Conservation (phyloP, 2,888 invertebrate species). For the Pinctada fucata region DNA sequence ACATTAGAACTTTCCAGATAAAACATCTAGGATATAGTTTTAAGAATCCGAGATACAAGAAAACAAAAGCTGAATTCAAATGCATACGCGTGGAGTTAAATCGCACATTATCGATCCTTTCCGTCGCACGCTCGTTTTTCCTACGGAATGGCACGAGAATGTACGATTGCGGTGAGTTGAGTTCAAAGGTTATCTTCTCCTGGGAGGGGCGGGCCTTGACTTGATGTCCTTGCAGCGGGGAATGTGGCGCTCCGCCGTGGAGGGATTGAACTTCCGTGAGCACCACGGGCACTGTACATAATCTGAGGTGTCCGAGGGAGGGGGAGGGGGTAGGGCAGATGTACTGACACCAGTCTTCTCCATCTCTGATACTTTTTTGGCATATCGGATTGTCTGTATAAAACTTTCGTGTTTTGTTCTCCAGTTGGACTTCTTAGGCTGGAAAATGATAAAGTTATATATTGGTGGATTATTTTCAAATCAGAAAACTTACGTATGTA, state of each 20-base stretch:
- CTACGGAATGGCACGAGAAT: no score
- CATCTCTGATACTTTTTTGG: constrained; percentile 69
- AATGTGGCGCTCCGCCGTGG: constrained; percentile 89
- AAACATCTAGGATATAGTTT: no score
- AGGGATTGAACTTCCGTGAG: constrained; percentile 88
- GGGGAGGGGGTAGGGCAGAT: constrained; percentile 89
- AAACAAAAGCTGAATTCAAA: no score
- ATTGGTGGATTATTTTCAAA: no score
- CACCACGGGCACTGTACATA: constrained; percentile 94
- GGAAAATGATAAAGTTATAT: background rate
- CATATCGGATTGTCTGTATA: constrained; percentile 71
- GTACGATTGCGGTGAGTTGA: no score
- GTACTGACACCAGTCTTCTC: constrained; percentile 85
- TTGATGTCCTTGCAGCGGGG: constrained; percentile 90
- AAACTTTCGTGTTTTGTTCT: constrained; percentile 72
- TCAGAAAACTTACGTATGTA: background rate
- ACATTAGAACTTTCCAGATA: no score
- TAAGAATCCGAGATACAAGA: no score
- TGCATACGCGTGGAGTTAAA: no score
- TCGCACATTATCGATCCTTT: no score
- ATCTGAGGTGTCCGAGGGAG: constrained; percentile 89
- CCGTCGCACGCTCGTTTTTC: no score
- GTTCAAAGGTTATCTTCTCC: background rate
- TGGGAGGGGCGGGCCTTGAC: constrained; percentile 56
- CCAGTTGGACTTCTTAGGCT: constrained; percentile 69